Evolutionary conservation across 2,113 vertebrate species (phyloP), one percentile per base, ranked within the genome.

Genomic region (Noctilio leporinus): DNA sequence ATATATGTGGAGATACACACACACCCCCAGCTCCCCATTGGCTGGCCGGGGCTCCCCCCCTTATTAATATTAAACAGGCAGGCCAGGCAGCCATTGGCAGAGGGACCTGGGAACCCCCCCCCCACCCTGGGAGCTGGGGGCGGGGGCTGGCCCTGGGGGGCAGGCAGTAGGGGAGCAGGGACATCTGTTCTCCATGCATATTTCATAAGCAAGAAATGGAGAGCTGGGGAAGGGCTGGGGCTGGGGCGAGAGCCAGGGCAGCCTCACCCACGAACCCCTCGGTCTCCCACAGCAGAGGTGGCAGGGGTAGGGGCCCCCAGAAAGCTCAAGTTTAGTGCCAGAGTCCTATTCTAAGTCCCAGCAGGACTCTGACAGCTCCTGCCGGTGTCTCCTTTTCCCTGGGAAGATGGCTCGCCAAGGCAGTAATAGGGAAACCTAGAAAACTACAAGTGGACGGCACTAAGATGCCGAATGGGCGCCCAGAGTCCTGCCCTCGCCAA

Each of bases 141-240:
- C 6, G 95, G 96, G 86, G 97, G 95, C 93, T 75, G 96, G 97
- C 96, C 96, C 96, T 89, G 92, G 86, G 91, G 89, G 89, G 85
- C 80, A 30, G 97, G 97, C 94, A 97, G 96, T 93, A 91, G 97
- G 94, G 95, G 95, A 95, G 95, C 90, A 94, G 96, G 97, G 98
- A 98, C 98, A 98, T 98, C 98, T 98, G 98, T 98, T 98, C 98
- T 59, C 97, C 98, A 98, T 97, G 98, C 98, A 98, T 98, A 97
- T 98, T 98, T 98, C 97, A 98, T 98, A 98, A 98, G 98, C 95
- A 95, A 98, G 97, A 97, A 97, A 97, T 94, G 64, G 97, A 98
- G 97, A 97, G 95, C 93, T 78, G 86, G 87, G 92, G 95, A 97
- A 96, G 94, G 91, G 95, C 95, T 96, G 96, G 97, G 96, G 96